phyloP scores from a whole-genome alignment of 92 coral and sea anemone genomes.

The Zoanthus solanderi region DNA sequence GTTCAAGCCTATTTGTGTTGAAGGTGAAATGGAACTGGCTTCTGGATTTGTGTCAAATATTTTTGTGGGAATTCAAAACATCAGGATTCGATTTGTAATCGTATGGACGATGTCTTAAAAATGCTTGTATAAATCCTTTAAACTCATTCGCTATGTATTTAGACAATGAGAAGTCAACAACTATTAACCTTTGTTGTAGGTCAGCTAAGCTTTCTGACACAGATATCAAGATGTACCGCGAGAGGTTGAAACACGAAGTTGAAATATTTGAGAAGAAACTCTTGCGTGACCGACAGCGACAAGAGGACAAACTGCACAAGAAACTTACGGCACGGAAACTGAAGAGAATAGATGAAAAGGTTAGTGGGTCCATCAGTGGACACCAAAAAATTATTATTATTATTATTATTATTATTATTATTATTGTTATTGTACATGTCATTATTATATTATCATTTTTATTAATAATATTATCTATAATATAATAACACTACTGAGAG shows the following conservation, averaged over 20 bases:
- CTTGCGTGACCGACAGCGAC: slow-evolving; percentile 77
- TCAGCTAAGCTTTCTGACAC: slow-evolving; percentile 80
- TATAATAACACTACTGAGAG: no score
- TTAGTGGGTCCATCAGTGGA: neutral
- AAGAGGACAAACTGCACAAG: slow-evolving; percentile 85
- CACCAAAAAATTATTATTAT: no score
- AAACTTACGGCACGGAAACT: slow-evolving; percentile 88
- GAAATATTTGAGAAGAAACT: slow-evolving; percentile 82
- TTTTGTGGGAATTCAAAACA: no score
- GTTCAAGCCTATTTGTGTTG: no score
- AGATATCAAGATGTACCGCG: slow-evolving; percentile 78
- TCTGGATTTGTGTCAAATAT: no score
- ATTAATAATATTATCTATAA: no score
- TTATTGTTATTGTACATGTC: no score
- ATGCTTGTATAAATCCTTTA: neutral
- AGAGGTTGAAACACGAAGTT: slow-evolving; percentile 82
- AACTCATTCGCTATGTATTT: neutral
- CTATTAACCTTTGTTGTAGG: slow-evolving; percentile 25
- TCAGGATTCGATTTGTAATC: no score
- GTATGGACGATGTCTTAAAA: no score
- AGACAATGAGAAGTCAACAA: neutral
- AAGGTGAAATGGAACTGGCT: no score
- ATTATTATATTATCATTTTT: no score
- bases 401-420: no score
- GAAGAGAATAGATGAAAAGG: slow-evolving; percentile 86